Conservation (phyloP, 2,888 invertebrate species). For the Sthenelais limicola region DNA sequence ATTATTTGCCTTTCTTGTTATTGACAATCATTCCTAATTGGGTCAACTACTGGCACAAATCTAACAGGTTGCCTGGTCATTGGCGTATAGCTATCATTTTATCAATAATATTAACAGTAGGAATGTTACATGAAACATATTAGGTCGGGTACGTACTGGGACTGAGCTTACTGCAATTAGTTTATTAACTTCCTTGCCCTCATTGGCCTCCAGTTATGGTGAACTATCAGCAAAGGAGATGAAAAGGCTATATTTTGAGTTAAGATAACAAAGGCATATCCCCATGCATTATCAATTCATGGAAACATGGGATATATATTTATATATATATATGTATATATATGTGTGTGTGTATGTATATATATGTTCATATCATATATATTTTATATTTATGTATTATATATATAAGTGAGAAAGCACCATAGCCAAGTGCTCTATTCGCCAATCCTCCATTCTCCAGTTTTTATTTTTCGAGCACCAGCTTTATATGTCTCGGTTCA, state of each 20-base stretch:
- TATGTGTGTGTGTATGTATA: neutral
- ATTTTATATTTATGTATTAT: conserved; percentile 9
- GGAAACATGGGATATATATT: neutral
- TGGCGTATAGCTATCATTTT: no score
- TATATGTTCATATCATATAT: neutral
- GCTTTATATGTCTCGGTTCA: conserved; percentile 3
- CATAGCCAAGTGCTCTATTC: conserved; percentile 36
- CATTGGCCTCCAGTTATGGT: conserved; percentile 9
- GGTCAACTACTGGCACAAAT: no score
- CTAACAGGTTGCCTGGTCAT: no score
- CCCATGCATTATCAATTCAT: neutral
- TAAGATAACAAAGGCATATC: conserved; percentile 26
- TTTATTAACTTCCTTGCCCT: no score
- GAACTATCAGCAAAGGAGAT: conserved; percentile 28
- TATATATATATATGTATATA: neutral
- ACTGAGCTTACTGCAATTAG: conserved; percentile 20
- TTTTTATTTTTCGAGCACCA: conserved; percentile 11
- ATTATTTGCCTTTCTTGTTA: no score
- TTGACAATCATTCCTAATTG: no score
- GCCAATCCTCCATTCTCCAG: conserved; percentile 18
- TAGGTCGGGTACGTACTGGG: no score
- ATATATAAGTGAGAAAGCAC: conserved; percentile 25
- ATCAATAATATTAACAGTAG: no score
- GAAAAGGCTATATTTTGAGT: conserved; percentile 32
- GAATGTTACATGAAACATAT: no score